Percentiles rank a stretch among this genome's conserved stretches.
Conservation (phyloP, 2,113 vertebrate genomes). For the Galbula dea region DNA sequence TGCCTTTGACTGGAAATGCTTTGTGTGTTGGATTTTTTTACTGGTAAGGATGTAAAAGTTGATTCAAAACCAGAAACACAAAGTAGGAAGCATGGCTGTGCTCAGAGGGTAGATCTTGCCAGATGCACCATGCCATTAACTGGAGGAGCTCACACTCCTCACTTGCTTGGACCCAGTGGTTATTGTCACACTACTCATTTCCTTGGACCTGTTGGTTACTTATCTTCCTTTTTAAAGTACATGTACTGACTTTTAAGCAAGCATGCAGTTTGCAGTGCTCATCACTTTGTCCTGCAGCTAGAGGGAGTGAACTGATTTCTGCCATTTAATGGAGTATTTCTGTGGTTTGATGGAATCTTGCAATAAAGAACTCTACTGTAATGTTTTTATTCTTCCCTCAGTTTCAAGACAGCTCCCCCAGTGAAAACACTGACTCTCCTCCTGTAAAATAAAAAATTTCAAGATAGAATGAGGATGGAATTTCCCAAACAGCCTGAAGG, state of each 20-base stretch:
- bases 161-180: background rate
- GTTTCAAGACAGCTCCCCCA: background rate
- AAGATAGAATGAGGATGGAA: background rate
- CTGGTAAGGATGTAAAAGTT: background rate
- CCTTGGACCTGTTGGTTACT: background rate
- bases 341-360: background rate
- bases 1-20: background rate
- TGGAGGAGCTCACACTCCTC: background rate
- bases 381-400: background rate
- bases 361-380: background rate
- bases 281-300: background rate
- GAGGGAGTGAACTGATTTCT: background rate
- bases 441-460: background rate
- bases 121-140: background rate
- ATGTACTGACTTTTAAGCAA: background rate
- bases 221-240: background rate
- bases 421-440: background rate
- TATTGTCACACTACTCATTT: too few relatives aligned
- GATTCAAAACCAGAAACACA: background rate
- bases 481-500: background rate
- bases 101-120: background rate
- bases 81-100: background rate
- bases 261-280: background rate
- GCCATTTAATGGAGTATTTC: background rate
- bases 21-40: background rate